Conservation (phyloP, 30 jellyfish, hydroid and myxozoan species). For the Pelagia noctiluca region DNA sequence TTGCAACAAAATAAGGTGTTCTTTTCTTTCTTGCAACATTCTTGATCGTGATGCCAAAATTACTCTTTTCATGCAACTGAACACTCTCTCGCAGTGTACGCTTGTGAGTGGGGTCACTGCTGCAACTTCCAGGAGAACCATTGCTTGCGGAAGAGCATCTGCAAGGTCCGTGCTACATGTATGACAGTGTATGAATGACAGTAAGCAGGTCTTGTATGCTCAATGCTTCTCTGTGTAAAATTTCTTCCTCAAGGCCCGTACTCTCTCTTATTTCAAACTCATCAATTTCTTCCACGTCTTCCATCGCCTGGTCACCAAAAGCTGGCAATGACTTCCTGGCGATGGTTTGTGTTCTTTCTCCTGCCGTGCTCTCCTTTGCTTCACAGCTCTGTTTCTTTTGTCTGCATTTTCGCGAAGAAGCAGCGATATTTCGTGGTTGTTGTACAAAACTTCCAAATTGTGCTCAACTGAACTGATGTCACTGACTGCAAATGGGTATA, state of each 20-base stretch:
- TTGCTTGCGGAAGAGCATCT: slow-evolving; percentile 40
- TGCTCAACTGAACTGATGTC: not conserved
- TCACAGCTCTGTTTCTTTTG: not conserved
- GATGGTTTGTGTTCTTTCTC: not conserved
- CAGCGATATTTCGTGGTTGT: slow-evolving; percentile 25
- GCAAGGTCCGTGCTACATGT: slow-evolving; percentile 14
- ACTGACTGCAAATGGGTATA: not conserved
- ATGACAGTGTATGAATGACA: too few relatives aligned
- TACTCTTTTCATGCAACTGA: slow-evolving; percentile 21
- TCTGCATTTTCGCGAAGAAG: not conserved
- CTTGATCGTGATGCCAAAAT: slow-evolving; percentile 14
- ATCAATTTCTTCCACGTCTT: slow-evolving; percentile 4
- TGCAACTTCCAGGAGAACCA: slow-evolving; percentile 20
- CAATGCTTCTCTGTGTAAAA: not conserved
- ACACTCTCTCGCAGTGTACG: slow-evolving; percentile 42
- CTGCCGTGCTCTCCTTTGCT: not conserved
- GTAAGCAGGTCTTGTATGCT: slow-evolving; percentile 23
- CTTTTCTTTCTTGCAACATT: slow-evolving; percentile 20
- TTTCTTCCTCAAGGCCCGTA: not conserved
- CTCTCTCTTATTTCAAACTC: not conserved
- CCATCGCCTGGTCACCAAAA: not conserved
- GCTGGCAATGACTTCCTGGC: not conserved
- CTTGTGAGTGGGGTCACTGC: slow-evolving; percentile 40
- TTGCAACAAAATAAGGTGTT: slow-evolving; percentile 22
- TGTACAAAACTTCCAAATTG: slow-evolving; percentile 13